These are phyloP conservation scores for Rhabditophanes sp. DNA, from an alignment of 2,888 invertebrate genomes.

Conservation along the genomic window DNA sequence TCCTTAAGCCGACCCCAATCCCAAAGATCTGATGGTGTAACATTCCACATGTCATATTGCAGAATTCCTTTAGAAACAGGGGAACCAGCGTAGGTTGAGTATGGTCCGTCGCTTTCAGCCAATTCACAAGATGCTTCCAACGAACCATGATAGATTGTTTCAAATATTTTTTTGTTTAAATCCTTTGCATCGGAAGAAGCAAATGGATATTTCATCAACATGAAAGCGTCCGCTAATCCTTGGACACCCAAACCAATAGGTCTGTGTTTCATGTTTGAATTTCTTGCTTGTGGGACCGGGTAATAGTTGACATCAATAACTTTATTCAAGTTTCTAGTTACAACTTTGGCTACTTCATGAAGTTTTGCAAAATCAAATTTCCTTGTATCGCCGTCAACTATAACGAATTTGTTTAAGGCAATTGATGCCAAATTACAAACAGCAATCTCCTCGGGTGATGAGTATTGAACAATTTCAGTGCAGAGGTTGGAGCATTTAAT, in stretches of 20 bases:
- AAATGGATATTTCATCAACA: conserved; percentile 76
- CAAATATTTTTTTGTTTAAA: conserved; percentile 84
- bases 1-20: conserved; percentile 65
- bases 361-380: conserved; percentile 75
- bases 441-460: conserved; percentile 53
- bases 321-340: conserved; percentile 78
- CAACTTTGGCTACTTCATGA: conserved; percentile 59
- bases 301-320: conserved; percentile 91
- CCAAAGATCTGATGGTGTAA: conserved; percentile 58
- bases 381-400: conserved; percentile 51
- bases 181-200: conserved; percentile 69
- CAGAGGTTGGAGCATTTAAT: conserved; percentile 94
- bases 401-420: conserved; percentile 82
- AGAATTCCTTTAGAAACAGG: conserved; percentile 86
- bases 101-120: conserved; percentile 63
- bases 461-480: conserved; percentile 91
- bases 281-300: conserved; percentile 63
- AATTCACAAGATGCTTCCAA: conserved; percentile 85
- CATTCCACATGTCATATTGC: conserved; percentile 81
- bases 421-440: conserved; percentile 94
- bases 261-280: conserved; percentile 65
- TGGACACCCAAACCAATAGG: conserved; percentile 75
- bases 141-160: conserved; percentile 91
- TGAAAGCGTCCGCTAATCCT: conserved; percentile 86
- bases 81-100: conserved; percentile 74